A percentile compares a stretch with the other conserved stretches of the same genome.
Conservation (phyloP, 2,797 vertebrate species). For the Catamblyrhynchus diadema region DNA sequence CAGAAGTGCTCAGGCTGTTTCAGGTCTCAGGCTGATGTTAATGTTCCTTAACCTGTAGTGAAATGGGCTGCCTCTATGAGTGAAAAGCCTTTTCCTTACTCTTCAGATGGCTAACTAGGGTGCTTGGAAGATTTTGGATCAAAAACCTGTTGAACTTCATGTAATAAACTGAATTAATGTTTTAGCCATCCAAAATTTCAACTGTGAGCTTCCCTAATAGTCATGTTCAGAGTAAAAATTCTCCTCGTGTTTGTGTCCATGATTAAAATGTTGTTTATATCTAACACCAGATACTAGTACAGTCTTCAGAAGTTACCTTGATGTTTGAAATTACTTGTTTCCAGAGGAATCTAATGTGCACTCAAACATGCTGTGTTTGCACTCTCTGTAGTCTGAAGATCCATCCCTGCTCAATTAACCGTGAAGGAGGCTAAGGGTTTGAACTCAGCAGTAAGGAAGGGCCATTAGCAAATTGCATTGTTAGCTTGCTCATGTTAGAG, state of each 20-base stretch:
- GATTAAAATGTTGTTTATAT: not conserved
- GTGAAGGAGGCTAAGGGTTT: not conserved
- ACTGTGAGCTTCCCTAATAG: not conserved
- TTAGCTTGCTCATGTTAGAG: not conserved
- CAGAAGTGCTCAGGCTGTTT: not conserved
- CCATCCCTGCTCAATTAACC: not conserved
- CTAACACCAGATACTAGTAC: not conserved
- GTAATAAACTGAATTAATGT: not conserved
- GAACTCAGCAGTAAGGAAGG: not conserved
- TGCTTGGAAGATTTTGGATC: not conserved
- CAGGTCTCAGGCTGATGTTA: not conserved
- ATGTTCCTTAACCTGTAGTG: not conserved
- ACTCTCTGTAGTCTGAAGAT: not conserved
- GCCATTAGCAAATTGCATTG: not conserved
- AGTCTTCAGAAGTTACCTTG: slow-evolving; percentile 1
- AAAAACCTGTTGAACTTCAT: not conserved
- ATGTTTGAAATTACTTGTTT: slow-evolving; percentile 50
- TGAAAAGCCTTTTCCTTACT: not conserved
- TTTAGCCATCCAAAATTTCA: not conserved
- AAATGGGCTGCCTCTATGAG: rapidly evolving
- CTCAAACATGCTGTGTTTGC: slow-evolving; percentile 20
- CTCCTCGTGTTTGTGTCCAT: not conserved
- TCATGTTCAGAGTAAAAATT: not conserved
- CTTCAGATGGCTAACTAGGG: not conserved
- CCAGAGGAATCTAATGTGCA: not conserved